phyloP scores from a whole-genome alignment of 2,113 vertebrate genomes.

The Amia ocellicauda region DNA sequence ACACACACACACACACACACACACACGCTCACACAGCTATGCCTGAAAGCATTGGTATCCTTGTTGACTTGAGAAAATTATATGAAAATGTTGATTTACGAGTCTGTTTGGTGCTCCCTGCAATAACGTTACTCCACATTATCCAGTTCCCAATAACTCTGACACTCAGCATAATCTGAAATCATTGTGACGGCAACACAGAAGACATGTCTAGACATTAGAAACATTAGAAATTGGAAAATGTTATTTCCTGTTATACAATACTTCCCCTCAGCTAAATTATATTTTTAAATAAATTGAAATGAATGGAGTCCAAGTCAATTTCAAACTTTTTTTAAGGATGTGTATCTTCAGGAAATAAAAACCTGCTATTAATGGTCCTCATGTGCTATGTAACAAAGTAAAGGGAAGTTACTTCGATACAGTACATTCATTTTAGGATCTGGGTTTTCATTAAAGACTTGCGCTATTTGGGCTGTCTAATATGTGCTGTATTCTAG shows the following conservation, averaged over 20 bases:
- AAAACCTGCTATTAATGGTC: constrained; percentile 24
- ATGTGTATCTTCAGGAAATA: too few species aligned
- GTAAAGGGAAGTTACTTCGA: too few species aligned
- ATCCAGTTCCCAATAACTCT: not conserved
- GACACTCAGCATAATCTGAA: not conserved
- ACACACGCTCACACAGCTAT: not conserved
- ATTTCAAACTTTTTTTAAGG: constrained; percentile 17
- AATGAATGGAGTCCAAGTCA: too few species aligned
- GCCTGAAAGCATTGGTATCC: not conserved
- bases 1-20: not conserved
- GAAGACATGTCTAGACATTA: too few species aligned
- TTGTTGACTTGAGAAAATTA: constrained; percentile 4
- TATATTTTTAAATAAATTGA: too few species aligned
- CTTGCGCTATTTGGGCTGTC: too few species aligned
- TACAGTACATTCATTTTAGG: too few species aligned
- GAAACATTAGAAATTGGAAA: too few species aligned
- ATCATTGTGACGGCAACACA: not conserved
- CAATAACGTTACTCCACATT: not conserved
- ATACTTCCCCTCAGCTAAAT: not conserved
- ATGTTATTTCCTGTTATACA: too few species aligned
- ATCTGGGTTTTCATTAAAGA: too few species aligned
- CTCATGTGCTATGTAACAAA: not conserved
- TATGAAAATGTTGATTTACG: constrained; percentile 4
- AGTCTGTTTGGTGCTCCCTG: not conserved
- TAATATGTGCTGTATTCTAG: too few species aligned